Evolutionary conservation across 2,888 invertebrate species (phyloP), one percentile per base, ranked within the genome.

Genomic region (Aphodius sticticus): DNA sequence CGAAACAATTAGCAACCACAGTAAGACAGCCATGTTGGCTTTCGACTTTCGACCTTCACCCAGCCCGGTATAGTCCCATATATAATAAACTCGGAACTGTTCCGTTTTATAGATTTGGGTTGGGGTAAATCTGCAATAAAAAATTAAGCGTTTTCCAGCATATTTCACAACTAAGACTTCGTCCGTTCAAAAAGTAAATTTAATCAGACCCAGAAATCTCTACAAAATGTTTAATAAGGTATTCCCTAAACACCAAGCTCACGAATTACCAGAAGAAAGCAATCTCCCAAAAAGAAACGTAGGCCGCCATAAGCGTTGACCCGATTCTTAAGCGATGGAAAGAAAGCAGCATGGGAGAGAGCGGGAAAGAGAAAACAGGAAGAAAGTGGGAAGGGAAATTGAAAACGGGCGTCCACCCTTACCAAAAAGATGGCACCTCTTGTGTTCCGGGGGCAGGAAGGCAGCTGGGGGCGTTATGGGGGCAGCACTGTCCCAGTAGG

Each of bases 381-480:
- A 53, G 53, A 53, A 9, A 53, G 53, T 53, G 53, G 53, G 53
- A 12, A 53, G 53, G 9, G 53, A 53, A 53, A 53, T 53, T 53
- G 53, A 53, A 53, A 53, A 9, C 12, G 53, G 53, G 53, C 12
- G 53, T 7, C 7, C 9, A 53, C 12, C 74, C 84, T 83, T 80
- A 83, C 84, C 84, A 74, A 82, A 84, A 77, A 82, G 79, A 78
- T 80, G 76, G 53, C 80, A 82, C 78, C 84, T 84, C 84, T 91
- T 92, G 85, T 92, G 93, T 70, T 92, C 93, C 35, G 92, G 91
- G 4, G 93, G 92, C 77, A 93, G 89, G 85, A 94, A 94, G 79
- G 93, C 93, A 7, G 93, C 93, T 15, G 94, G 94, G 36, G 93
- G 93, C 38, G 93, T 93, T 83, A 93, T 93, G 37, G 93, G 93